Evolutionary conservation across 1,140 invertebrate species (phyloP).

Genomic region (Drosophila equinoxialis): DNA sequence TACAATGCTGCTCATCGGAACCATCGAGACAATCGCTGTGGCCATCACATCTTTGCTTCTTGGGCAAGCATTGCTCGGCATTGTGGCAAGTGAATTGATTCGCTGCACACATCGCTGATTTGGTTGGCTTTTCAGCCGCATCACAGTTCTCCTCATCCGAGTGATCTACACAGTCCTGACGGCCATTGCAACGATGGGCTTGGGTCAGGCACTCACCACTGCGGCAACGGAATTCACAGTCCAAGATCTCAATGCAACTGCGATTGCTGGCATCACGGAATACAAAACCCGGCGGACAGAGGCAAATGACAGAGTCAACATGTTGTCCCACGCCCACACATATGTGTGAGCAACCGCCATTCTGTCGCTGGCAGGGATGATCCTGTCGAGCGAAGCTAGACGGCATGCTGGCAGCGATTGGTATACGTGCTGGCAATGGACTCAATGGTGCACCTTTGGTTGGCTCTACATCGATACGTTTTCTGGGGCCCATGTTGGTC

Average conservation of each 20-base stretch:
- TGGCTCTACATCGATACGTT: constrained; percentile 63
- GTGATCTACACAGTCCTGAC: constrained; percentile 87
- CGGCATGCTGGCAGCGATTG: constrained; percentile 48
- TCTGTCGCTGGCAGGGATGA: constrained; percentile 86
- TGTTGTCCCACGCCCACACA: constrained; percentile 84
- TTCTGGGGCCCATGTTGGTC: constrained; percentile 74
- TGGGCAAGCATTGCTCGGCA: constrained; percentile 82
- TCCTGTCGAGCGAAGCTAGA: constrained; percentile 21
- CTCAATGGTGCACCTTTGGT: constrained; percentile 10
- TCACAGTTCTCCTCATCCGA: constrained; percentile 88
- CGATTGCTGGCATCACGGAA: constrained; percentile 83
- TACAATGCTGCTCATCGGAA: constrained; percentile 89
- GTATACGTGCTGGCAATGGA: constrained; percentile 44
- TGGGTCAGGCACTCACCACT: constrained; percentile 87
- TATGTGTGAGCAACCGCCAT: constrained; percentile 89
- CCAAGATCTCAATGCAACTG: constrained; percentile 84
- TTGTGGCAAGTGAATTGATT: constrained; percentile 86
- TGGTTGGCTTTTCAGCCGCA: constrained; percentile 59
- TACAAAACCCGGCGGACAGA: constrained; percentile 86
- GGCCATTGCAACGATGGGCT: constrained; percentile 88
- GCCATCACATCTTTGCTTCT: constrained; percentile 87
- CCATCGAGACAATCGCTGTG: constrained; percentile 89
- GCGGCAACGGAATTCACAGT: constrained; percentile 85
- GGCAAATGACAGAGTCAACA: constrained; percentile 82
- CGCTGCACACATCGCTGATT: constrained; percentile 83